Percentiles rank a stretch among this genome's conserved stretches.
Conservation (phyloP, 35 echinoderm and acorn worm species). For the Stichopus chloronotus region DNA sequence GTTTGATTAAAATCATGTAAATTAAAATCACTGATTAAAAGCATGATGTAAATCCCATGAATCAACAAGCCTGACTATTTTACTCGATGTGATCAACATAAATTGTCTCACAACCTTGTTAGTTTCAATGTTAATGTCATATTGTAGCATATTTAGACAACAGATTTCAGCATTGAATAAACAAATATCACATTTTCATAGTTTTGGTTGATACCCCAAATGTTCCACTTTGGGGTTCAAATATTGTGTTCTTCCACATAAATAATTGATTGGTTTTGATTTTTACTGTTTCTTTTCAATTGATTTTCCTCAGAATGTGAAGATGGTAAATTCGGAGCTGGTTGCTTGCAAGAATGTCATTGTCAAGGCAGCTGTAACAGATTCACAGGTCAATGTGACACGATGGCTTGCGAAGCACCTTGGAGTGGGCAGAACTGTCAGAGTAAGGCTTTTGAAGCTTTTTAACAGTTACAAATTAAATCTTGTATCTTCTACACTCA, state of each 20-base stretch:
- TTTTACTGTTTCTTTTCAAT: not conserved
- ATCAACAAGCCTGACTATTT: too few species aligned
- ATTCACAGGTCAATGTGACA: constrained; percentile 67
- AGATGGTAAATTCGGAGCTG: constrained; percentile 58
- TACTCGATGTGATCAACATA: too few species aligned
- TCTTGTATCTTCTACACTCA: too few species aligned
- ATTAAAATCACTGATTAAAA: too few species aligned
- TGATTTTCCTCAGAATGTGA: constrained; percentile 50
- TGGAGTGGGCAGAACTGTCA: constrained; percentile 72
- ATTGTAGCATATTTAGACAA: not conserved
- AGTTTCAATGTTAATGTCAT: too few species aligned
- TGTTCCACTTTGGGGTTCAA: not conserved
- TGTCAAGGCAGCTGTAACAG: constrained; percentile 53
- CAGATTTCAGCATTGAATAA: not conserved
- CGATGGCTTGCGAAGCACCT: constrained; percentile 17
- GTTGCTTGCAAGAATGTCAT: constrained; percentile 63
- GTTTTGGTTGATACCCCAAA: not conserved
- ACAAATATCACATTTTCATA: not conserved
- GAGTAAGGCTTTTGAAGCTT: constrained; percentile 19
- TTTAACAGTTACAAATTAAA: too few species aligned
- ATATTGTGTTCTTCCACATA: not conserved
- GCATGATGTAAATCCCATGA: too few species aligned
- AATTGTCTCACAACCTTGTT: too few species aligned
- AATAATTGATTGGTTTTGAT: not conserved
- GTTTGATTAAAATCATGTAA: too few species aligned